These are phyloP conservation scores for Tuta absoluta DNA, from an alignment of 2,888 invertebrate genomes.

Conservation along the genomic window DNA sequence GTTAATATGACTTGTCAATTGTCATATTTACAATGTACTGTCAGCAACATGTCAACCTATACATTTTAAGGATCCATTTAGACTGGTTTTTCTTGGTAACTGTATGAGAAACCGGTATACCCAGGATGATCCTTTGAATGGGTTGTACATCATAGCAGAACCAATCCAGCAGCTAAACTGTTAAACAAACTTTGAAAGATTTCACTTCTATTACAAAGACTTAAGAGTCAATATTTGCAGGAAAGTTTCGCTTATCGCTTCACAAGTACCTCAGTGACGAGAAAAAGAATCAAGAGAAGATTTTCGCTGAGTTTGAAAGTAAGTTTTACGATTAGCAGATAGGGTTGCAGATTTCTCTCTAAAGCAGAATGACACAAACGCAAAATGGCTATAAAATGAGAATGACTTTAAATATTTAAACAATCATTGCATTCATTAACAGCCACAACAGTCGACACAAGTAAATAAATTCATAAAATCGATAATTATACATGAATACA, in stretches of 20 bases:
- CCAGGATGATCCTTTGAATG: no score
- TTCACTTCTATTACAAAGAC: constrained; percentile 25
- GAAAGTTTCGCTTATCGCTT: constrained; percentile 41
- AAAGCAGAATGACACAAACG: background rate
- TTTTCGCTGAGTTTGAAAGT: constrained; percentile 34
- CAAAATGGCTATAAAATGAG: background rate
- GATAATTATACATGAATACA: no score
- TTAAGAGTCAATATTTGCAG: constrained; percentile 36
- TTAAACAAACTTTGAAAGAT: constrained; percentile 18
- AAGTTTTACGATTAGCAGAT: constrained; percentile 10
- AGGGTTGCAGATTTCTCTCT: constrained; percentile 1
- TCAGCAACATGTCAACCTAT: no score
- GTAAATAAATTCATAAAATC: no score
- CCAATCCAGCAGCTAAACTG: background rate
- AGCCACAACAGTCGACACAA: no score
- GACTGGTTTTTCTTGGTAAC: no score
- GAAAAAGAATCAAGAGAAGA: constrained; percentile 46
- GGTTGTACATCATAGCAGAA: background rate
- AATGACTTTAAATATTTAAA: background rate
- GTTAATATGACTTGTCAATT: no score
- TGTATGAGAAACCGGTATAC: no score
- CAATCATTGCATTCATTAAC: no score
- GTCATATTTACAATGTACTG: no score
- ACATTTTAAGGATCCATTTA: no score
- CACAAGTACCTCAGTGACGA: constrained; percentile 45